Evolutionary conservation across 2,797 vertebrate species (phyloP), one percentile per base, ranked within the genome.

Genomic region (Heterohyrax brucei): DNA sequence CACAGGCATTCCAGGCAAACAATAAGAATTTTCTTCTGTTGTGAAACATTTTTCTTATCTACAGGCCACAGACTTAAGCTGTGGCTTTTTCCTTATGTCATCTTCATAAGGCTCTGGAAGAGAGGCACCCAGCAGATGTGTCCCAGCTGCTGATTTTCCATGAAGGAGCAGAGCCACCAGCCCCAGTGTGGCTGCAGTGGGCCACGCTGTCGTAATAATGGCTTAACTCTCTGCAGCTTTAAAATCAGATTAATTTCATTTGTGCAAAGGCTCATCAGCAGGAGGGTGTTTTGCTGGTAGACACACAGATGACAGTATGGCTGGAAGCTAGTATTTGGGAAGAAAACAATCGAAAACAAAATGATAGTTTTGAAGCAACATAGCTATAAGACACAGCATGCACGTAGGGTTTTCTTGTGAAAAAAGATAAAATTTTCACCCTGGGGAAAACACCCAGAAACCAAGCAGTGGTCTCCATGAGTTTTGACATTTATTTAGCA

Each of bases 281-380:
- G 93, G 84, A n/a, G 39, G 84, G 26, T 64, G 46, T 77, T 95
- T 73, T 39, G 14, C 77, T 24, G 2, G 89, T 80, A n/a, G 87
- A 93, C 48, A 61, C 80, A 64, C 72, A 93, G 62, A 94, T 95
- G 91, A 93, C 80, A 81, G 0, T 82, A 91, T 95, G 77, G 39
- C 89, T 84, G 19, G 76, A 86, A 93, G 79, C 95, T 96, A 56
- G 91, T 83, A 87, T 75, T 95, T 70, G 80, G 46, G 75, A 33
- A n/a, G n/a, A 14, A 70, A 86, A 77, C 50, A 72, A 84, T 83
- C 92, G 59, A 93, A 97, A 95, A 87, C 93, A 95, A 97, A 94
- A 93, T 62, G 50, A 87, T 56, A 10, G 76, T 96, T 96, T 94
- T 89, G 86, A 94, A 85, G 44, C 59, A 91, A 48, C 39, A 22